Evolutionary conservation across 2,797 vertebrate species (phyloP), one percentile per base, ranked within the genome.

Genomic region (Nothura maculosa): DNA sequence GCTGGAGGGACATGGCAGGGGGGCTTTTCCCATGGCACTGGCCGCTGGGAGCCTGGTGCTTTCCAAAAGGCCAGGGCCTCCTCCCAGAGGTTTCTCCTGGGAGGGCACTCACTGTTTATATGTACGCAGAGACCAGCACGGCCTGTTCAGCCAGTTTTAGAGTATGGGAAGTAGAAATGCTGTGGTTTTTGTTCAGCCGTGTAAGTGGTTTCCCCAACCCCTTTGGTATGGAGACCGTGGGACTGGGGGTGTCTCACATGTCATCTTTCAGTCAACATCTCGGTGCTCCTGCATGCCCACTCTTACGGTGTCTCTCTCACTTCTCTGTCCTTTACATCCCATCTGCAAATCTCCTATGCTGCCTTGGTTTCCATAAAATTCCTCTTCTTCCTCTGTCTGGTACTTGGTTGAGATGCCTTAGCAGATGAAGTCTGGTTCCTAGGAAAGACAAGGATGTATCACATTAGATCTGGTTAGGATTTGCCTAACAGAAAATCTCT

Each of bases 121-220:
- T 87, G 85, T 87, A 89, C 76, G 87, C 87, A 87, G 85, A 5
- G 16, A 91, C 89, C 89, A 81, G 92, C 72, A 8, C 0, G 70
- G 87, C 96, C 90, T 76, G 94, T 85, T 93, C 86, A 54, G 76
- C 95, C 95, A 91, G 90, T 95, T 94, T 30, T 10, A 48, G 66
- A 67, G 87, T 60, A 89, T 94, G 92, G 90, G 87, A 93, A 94
- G 87, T 66, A 85, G 73, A 69, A 92, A 73, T 22, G 67, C 87
- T 81, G 69, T 22, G 81, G 69, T 83, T 83, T 89, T 62, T 5
- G 0, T 28, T 92, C 92, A 81, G 79, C 50, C 8, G 0, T 52
- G 69, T 2, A 66, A 93, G 84, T 3, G 0, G 4, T 63, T 90
- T 87, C 85, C 84, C 90, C 81, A 83, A 89, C 75, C 47, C 79